Conservation (phyloP, 2,113 vertebrate species). For the Polypterus bichir region DNA sequence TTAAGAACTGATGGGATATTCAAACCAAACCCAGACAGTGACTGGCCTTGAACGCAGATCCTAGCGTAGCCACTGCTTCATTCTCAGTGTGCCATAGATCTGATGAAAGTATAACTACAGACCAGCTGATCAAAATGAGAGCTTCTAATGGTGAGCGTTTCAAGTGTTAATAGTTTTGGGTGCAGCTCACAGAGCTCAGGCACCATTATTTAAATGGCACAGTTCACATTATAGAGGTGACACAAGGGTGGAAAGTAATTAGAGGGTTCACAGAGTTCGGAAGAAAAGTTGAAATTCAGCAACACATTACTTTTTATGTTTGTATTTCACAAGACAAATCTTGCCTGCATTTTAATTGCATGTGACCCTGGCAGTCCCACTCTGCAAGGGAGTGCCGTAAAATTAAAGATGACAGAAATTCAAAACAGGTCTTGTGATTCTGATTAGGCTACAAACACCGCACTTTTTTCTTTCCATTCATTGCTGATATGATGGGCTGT, state of each 20-base stretch:
- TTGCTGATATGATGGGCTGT: conserved; percentile 74
- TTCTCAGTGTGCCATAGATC: no score
- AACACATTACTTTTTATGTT: conserved; percentile 77
- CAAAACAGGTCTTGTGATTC: conserved; percentile 74
- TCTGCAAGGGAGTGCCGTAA: conserved; percentile 73
- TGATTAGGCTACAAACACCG: conserved; percentile 80
- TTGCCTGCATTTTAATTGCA: conserved; percentile 80
- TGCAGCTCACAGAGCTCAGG: no score
- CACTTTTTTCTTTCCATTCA: conserved; percentile 63
- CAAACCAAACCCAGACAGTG: no score
- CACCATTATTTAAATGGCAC: conserved; percentile 1
- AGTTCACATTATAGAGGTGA: conserved; percentile 75
- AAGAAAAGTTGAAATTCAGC: conserved; percentile 74
- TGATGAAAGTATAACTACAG: no score
- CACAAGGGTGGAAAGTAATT: conserved; percentile 72
- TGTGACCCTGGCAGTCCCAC: conserved; percentile 68
- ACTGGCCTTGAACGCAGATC: no score
- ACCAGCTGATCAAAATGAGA: no score
- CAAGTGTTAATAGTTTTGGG: no score
- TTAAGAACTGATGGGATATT: no score
- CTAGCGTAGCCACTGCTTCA: no score
- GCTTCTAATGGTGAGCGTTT: no score
- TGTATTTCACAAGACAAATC: conserved; percentile 75
- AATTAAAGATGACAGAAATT: conserved; percentile 77
- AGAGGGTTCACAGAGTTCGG: conserved; percentile 72